phyloP scores from a whole-genome alignment of 2,797 vertebrate genomes.

The Telmatherina bonti region DNA sequence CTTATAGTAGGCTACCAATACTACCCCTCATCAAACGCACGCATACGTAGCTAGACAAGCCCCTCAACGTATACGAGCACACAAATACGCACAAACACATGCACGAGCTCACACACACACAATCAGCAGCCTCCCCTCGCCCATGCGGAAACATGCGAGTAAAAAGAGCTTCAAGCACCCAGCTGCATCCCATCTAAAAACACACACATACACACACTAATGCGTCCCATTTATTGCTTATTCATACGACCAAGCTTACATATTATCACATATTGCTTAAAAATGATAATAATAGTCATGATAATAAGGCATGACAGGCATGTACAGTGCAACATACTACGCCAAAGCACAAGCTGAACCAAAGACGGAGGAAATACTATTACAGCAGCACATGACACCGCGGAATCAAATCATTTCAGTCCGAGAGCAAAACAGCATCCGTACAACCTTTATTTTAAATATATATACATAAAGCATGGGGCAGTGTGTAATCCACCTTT shows the following conservation, averaged over 20 bases:
- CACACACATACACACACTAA: too few species aligned
- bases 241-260: too few species aligned
- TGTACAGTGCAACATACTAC: conserved; percentile 27
- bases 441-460: neutral
- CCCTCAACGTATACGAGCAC: conserved; percentile 36
- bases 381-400: conserved; percentile 53
- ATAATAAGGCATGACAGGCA: neutral
- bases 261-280: too few species aligned
- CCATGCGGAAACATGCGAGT: conserved; percentile 60
- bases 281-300: neutral
- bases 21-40: conserved; percentile 46
- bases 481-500: conserved; percentile 13
- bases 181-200: conserved; percentile 31
- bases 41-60: conserved; percentile 56
- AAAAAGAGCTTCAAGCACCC: conserved; percentile 6
- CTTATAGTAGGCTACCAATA: too few species aligned
- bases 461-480: neutral
- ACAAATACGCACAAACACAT: conserved; percentile 16
- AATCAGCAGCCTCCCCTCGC: conserved; percentile 31
- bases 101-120: conserved; percentile 19
- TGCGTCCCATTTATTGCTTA: too few species aligned
- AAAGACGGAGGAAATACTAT: conserved; percentile 57
- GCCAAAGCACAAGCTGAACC: conserved; percentile 32
- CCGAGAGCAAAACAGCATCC: conserved; percentile 8
- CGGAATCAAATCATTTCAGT: conserved; percentile 25